These are phyloP conservation scores for Hypolimnas misippus DNA, from an alignment of 2,888 invertebrate species.

Conservation along the genomic window DNA sequence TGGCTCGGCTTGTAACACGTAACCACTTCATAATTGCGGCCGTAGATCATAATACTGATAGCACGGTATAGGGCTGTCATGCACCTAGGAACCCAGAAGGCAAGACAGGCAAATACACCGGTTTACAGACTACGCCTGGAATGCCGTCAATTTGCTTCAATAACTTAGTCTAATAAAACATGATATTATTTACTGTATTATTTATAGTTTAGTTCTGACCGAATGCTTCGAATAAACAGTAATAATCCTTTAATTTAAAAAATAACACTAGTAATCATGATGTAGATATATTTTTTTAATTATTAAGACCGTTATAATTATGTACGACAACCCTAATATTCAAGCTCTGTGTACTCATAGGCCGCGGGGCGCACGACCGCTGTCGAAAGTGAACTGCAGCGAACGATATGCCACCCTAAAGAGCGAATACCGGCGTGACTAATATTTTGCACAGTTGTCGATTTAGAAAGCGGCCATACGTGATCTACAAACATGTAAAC, in stretches of 20 bases:
- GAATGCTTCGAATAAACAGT: background rate
- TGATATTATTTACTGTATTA: slow-evolving; percentile 41
- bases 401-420: slow-evolving; percentile 39
- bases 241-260: background rate
- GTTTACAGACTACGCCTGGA: background rate
- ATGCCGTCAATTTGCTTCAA: slow-evolving; percentile 6
- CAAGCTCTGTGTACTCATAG: slow-evolving; percentile 68
- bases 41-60: slow-evolving; percentile 78
- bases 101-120: slow-evolving; percentile 5
- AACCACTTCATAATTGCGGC: slow-evolving; percentile 68
- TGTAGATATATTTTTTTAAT: background rate
- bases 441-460: slow-evolving; percentile 65
- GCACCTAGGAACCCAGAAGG: slow-evolving; percentile 1
- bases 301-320: background rate
- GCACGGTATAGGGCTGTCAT: slow-evolving; percentile 33
- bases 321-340: slow-evolving; percentile 44
- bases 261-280: too few relatives aligned
- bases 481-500: slow-evolving; percentile 25
- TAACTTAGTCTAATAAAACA: slow-evolving; percentile 34
- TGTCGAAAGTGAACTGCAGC: slow-evolving; percentile 75
- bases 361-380: slow-evolving; percentile 73
- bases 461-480: slow-evolving; percentile 54
- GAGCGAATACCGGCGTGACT: slow-evolving; percentile 61
- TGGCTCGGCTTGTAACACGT: slow-evolving; percentile 71
- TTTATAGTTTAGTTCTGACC: background rate